Evolutionary conservation across 23 tunicate genomes (phyloP).

Genomic region (Clavelina lepadiformis): DNA sequence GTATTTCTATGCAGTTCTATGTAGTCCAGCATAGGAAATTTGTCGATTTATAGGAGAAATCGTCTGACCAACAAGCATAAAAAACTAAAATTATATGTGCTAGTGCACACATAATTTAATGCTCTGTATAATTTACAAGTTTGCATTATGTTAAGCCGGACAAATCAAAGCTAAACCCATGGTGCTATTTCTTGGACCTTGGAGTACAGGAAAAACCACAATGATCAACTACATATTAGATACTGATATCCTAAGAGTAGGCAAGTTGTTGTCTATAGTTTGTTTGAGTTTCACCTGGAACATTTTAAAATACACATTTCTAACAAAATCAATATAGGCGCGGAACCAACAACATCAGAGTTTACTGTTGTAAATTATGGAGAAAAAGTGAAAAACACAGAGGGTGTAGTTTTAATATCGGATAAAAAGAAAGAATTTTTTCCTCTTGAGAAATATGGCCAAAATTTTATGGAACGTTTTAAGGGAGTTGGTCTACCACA

Average conservation of each 20-base stretch:
- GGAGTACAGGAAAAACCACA: constrained; percentile 70
- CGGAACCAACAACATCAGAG: constrained; percentile 72
- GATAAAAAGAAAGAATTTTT: constrained; percentile 45
- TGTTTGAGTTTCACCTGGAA: too few species aligned
- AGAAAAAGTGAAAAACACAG: constrained; percentile 49
- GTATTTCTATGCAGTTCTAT: neutral
- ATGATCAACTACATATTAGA: constrained; percentile 68
- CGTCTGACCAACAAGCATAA: neutral
- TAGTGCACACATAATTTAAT: too few species aligned
- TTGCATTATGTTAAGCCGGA: constrained; percentile 16
- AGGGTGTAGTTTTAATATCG: constrained; percentile 52
- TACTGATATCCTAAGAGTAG: constrained; percentile 46
- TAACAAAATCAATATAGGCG: too few species aligned
- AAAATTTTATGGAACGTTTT: constrained; percentile 64
- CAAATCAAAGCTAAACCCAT: constrained; percentile 56
- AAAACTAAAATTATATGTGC: too few species aligned
- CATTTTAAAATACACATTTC: too few species aligned
- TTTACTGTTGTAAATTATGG: constrained; percentile 56
- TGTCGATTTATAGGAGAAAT: neutral
- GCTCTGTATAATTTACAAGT: neutral
- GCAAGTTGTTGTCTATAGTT: neutral
- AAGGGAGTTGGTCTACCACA: constrained; percentile 59
- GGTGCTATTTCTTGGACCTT: constrained; percentile 64
- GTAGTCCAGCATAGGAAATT: neutral
- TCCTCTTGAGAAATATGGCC: constrained; percentile 53